Evolutionary conservation across 2,888 invertebrate species (phyloP), one percentile per base, ranked within the genome.

Genomic region (Aphidoletes aphidimyza): DNA sequence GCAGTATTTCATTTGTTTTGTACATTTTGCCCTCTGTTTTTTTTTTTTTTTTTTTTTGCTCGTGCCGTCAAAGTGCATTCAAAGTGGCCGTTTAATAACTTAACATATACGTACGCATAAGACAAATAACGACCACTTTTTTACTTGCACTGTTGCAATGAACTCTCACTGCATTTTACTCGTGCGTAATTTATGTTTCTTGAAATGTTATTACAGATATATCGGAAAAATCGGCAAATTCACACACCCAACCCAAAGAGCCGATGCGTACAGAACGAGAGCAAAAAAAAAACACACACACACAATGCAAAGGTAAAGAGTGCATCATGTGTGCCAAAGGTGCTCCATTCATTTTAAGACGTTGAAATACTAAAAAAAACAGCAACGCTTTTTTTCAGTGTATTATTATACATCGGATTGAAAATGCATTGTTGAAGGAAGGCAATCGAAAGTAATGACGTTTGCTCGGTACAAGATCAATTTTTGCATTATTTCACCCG

Each of bases 81-180:
- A 78, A 34, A 78, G 36, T 5, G 2, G 6, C 37, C 36, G 37
- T 81, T 81, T n/a, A 81, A n/a, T 22, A 81, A 81, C 11, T 37
- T 37, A 78, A n/a, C n/a, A n/a, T n/a, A n/a, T n/a, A n/a, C n/a
- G n/a, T 36, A 36, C 37, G 37, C n/a, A 81, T 37, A 81, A 81
- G 37, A 81, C 36, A 81, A 81, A 81, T 81, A 81, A 81, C 81
- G 81, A 81, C 17, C n/a, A n/a, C n/a, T n/a, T 81, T 69, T 81
- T 81, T 81, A 81, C 81, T 81, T 81, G 81, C 81, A 81, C 37
- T 81, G 37, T n/a, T 81, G 81, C 81, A 81, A 36, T 81, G 37
- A 37, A 37, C 81, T 81, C 81, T 81, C 81, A 81, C 81, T 81
- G 37, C 6, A n/a, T 37, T 37, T n/a, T 36, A 37, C n/a, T 14